Evolutionary conservation across 2,888 invertebrate genomes (phyloP).

Genomic region (Pterostichus niger): DNA sequence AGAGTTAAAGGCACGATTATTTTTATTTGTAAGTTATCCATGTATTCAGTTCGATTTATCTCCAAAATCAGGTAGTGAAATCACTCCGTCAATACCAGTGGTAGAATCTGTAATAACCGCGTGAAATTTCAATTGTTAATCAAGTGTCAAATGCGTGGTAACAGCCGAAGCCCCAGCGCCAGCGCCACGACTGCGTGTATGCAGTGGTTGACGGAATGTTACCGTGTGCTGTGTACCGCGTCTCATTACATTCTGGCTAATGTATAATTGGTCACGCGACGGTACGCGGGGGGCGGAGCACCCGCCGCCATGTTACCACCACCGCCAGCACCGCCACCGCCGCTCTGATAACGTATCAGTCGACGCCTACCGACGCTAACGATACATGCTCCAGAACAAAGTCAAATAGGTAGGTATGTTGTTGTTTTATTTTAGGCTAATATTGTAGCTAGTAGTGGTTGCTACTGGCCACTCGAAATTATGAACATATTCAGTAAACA

Average conservation of each 20-base stretch:
- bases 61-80: no score
- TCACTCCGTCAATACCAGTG: constrained; percentile 6
- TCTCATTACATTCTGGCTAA: constrained; percentile 62
- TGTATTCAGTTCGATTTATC: no score
- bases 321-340: constrained; percentile 70
- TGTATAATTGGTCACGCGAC: constrained; percentile 72
- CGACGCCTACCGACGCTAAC: constrained; percentile 70
- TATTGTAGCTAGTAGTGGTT: no score
- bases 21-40: not conserved
- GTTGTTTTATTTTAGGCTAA: no score
- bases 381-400: constrained; percentile 32
- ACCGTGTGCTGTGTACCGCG: constrained; percentile 43
- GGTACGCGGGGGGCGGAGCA: constrained; percentile 71
- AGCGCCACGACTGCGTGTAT: no score
- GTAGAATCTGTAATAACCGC: constrained; percentile 33
- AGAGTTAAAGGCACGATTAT: no score
- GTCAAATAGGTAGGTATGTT: no score
- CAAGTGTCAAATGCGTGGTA: constrained; percentile 30
- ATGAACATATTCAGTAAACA: no score
- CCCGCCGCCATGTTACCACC: constrained; percentile 72
- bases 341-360: constrained; percentile 74
- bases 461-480: no score
- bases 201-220: constrained; percentile 28
- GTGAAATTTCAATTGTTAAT: constrained; percentile 55
- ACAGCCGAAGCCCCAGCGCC: not conserved